Conservation (phyloP, 1,140 invertebrate genomes). For the Calliphora vicina region DNA sequence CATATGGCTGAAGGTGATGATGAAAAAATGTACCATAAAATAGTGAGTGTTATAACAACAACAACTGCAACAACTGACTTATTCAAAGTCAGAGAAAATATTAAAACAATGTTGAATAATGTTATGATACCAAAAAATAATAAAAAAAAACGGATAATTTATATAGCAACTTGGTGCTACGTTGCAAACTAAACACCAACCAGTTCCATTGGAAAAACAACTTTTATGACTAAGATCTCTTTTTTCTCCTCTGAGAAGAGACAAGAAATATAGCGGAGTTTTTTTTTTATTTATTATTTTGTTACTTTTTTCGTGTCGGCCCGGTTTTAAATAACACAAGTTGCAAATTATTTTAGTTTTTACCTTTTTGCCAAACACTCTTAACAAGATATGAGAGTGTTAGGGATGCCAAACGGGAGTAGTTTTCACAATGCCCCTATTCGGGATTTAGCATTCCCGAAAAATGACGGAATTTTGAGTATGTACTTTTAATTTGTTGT, state of each 20-base stretch:
- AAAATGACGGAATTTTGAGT: no score
- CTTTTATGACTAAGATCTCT: neutral
- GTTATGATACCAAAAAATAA: neutral
- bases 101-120: neutral
- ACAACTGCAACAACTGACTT: neutral
- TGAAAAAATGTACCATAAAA: neutral
- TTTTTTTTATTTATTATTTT: neutral
- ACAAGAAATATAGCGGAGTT: slow-evolving; percentile 11
- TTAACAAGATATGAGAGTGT: no score
- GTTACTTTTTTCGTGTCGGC: neutral
- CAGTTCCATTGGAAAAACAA: neutral
- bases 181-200: neutral
- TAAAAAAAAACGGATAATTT: slow-evolving; percentile 10
- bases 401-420: no score
- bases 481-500: no score
- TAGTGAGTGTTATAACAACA: neutral
- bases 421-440: no score
- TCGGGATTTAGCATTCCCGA: no score
- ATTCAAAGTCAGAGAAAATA: slow-evolving; percentile 4
- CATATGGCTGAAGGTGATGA: neutral
- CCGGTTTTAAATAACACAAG: neutral
- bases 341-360: neutral
- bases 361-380: no score
- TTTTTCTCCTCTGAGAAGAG: neutral
- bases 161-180: neutral